Percentiles rank a stretch among this genome's conserved stretches.
These are phyloP conservation scores for Microdon myrmicae DNA, from an alignment of 2,888 invertebrate genomes.

Conservation along the genomic window DNA sequence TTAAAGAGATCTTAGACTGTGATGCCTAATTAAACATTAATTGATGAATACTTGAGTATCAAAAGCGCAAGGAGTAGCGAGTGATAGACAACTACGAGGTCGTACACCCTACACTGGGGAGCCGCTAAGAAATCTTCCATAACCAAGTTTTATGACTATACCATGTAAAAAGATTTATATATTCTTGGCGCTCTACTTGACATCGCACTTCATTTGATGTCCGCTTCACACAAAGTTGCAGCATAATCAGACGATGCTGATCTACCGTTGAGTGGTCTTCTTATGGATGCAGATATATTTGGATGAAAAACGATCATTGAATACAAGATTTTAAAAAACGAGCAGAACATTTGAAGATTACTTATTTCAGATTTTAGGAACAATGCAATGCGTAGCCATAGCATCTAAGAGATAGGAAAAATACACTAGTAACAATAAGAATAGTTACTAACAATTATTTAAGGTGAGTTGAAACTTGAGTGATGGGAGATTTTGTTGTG, in stretches of 20 bases:
- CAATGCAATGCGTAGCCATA: too few relatives aligned
- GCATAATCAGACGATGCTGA: conserved; percentile 9
- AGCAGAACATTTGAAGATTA: too few relatives aligned
- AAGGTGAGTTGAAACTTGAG: too few relatives aligned
- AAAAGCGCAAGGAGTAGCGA: conserved; percentile 41
- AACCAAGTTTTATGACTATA: conserved; percentile 1
- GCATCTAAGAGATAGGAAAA: too few relatives aligned
- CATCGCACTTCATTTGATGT: conserved; percentile 13
- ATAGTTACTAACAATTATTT: too few relatives aligned
- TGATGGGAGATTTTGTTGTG: too few relatives aligned
- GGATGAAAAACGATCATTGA: too few relatives aligned
- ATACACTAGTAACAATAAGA: too few relatives aligned
- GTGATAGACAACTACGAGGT: conserved; percentile 26
- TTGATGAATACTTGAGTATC: conserved; percentile 37
- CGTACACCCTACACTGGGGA: conserved; percentile 11
- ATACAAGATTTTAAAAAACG: too few relatives aligned
- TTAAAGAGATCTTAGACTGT: not conserved
- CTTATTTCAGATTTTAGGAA: too few relatives aligned
- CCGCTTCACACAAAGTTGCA: conserved; percentile 30
- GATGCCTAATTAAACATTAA: conserved; percentile 43
- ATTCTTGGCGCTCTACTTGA: conserved; percentile 4
- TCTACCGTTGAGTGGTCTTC: not conserved
- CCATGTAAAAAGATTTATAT: conserved; percentile 15
- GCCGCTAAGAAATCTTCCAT: conserved; percentile 3
- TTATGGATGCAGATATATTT: too few relatives aligned